Evolutionary conservation across 2,113 vertebrate species (phyloP).

Genomic region (Gymnobelideus leadbeateri): DNA sequence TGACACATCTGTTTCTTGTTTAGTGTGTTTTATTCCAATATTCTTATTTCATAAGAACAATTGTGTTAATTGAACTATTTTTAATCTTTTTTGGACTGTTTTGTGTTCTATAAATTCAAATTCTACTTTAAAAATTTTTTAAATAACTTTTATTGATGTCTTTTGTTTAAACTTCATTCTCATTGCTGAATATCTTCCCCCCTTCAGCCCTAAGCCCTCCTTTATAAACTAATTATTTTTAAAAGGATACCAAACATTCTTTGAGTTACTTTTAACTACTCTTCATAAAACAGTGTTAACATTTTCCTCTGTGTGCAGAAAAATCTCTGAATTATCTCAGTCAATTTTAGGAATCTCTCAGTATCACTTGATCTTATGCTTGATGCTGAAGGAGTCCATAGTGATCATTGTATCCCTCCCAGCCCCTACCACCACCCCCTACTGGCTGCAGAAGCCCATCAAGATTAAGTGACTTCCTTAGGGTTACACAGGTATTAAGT

Average conservation of each 20-base stretch:
- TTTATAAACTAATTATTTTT: not conserved
- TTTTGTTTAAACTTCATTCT: not conserved
- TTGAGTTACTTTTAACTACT: not conserved
- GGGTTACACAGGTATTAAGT: not conserved
- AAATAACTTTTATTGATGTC: not conserved
- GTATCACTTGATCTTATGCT: not conserved
- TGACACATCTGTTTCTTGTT: slow-evolving; percentile 42
- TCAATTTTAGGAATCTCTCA: not conserved
- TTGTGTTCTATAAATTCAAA: not conserved
- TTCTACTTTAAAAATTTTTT: not conserved
- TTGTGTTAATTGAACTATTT: not conserved
- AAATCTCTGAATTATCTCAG: not conserved
- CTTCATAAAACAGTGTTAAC: slow-evolving; percentile 22
- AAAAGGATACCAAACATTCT: not conserved
- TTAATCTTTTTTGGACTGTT: not conserved
- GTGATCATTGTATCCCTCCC: not conserved
- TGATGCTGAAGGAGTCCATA: not conserved
- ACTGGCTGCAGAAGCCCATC: not conserved
- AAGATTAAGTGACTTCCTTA: not conserved
- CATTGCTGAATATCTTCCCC: not conserved
- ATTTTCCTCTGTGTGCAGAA: not conserved
- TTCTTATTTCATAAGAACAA: not conserved
- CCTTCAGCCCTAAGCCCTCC: not conserved
- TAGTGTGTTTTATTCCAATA: not conserved
- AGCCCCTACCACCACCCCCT: not conserved